Conservation (phyloP, 2,113 vertebrate species). For the Ursus arctos region DNA sequence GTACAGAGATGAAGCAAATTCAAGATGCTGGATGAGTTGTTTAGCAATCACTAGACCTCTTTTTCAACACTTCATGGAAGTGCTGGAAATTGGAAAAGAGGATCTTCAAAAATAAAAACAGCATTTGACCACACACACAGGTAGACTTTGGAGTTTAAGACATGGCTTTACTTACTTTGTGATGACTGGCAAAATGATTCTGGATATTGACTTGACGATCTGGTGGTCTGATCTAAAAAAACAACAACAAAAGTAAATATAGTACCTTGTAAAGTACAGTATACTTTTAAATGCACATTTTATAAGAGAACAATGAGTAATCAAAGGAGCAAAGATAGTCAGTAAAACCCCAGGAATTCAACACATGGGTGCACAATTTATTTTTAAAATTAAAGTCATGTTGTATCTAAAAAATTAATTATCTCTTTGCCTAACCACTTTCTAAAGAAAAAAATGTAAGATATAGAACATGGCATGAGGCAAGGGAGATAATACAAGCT, state of each 20-base stretch:
- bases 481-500: constrained; percentile 24
- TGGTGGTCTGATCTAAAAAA: constrained; percentile 60
- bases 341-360: constrained; percentile 41
- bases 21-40: background rate
- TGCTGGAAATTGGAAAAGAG: background rate
- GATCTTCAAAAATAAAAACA: background rate
- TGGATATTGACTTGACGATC: background rate
- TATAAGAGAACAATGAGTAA: background rate
- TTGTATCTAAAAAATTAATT: constrained; percentile 7
- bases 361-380: background rate
- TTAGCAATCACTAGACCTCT: background rate
- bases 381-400: background rate
- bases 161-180: constrained; percentile 56
- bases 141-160: background rate
- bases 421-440: background rate
- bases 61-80: constrained; percentile 35
- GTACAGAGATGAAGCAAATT: background rate
- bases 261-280: background rate
- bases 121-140: background rate
- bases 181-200: constrained; percentile 51
- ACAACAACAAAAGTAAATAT: background rate
- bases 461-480: background rate
- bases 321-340: constrained; percentile 37
- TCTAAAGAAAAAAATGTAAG: background rate
- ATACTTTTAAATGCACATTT: constrained; percentile 31